These are phyloP conservation scores for Acanthochromis polyacanthus DNA, from an alignment of 2,113 vertebrate species.

Conservation along the genomic window DNA sequence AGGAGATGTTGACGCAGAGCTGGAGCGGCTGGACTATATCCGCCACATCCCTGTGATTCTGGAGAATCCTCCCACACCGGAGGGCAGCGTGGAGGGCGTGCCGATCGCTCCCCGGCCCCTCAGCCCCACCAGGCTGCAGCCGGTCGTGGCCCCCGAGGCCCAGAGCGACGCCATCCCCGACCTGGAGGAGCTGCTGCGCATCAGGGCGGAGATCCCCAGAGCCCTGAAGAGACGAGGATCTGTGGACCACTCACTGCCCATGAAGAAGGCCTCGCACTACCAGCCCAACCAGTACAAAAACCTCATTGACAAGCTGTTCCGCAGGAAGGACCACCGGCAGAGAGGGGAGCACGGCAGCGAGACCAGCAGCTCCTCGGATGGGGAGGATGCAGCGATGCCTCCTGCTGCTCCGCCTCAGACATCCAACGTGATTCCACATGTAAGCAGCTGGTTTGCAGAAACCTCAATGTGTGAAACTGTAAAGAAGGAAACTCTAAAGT, in stretches of 20 bases:
- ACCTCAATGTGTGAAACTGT: no score
- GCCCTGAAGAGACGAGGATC: conserved; percentile 91
- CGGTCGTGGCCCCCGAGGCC: conserved; percentile 86
- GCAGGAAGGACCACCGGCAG: conserved; percentile 35
- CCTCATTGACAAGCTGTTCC: conserved; percentile 90
- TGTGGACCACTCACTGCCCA: conserved; percentile 78
- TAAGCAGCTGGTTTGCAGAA: conserved; percentile 43
- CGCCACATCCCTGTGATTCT: conserved; percentile 44
- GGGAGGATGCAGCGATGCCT: conserved; percentile 66
- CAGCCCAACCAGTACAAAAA: conserved; percentile 90
- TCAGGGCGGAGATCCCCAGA: conserved; percentile 91
- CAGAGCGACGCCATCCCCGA: conserved; percentile 80
- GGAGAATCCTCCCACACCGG: conserved; percentile 41
- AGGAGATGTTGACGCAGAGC: conserved; percentile 84
- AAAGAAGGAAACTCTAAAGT: no score
- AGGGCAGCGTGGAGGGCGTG: not conserved
- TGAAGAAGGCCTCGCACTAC: conserved; percentile 66
- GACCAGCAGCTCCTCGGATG: conserved; percentile 81
- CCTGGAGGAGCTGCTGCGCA: conserved; percentile 86
- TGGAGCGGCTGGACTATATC: conserved; percentile 76
- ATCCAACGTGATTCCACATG: conserved; percentile 26
- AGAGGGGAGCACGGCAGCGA: conserved; percentile 71
- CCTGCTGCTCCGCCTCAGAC: conserved; percentile 10
- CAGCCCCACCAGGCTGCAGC: conserved; percentile 92
- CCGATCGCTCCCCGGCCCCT: conserved; percentile 83